Evolutionary conservation across 64 coral and sea anemone genomes (phyloP).

Genomic region (Actinia tenebrosa): DNA sequence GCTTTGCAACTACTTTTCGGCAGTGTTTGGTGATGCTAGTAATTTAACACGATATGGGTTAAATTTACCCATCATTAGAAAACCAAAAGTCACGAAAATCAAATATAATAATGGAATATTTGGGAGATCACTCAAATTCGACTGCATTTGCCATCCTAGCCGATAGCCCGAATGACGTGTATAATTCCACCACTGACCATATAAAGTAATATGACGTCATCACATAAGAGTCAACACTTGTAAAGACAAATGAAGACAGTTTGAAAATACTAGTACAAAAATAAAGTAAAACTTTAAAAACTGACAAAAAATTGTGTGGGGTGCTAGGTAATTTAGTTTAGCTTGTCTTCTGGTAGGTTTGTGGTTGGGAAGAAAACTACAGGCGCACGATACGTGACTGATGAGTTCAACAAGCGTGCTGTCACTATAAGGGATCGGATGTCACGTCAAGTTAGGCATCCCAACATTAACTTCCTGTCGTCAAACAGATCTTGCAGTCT

Average conservation of each 20-base stretch:
- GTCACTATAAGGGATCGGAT: slow-evolving; percentile 11
- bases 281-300: background rate
- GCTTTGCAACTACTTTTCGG: no score
- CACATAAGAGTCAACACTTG: background rate
- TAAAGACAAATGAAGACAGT: background rate
- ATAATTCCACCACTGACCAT: background rate
- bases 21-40: no score
- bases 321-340: background rate
- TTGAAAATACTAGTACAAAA: background rate
- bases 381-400: background rate
- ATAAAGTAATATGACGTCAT: background rate
- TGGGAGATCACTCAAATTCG: background rate
- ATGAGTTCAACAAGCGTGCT: background rate
- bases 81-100: background rate
- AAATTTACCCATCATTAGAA: background rate
- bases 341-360: background rate
- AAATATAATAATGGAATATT: background rate
- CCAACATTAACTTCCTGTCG: slow-evolving; percentile 11
- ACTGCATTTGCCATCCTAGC: background rate
- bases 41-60: background rate
- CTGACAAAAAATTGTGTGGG: background rate
- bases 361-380: background rate
- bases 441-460: slow-evolving; percentile 4
- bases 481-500: background rate
- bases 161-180: background rate